Base-by-base conservation (phyloP, 2,888 invertebrate species). In the Drosophila parthenogenetica region DNA sequence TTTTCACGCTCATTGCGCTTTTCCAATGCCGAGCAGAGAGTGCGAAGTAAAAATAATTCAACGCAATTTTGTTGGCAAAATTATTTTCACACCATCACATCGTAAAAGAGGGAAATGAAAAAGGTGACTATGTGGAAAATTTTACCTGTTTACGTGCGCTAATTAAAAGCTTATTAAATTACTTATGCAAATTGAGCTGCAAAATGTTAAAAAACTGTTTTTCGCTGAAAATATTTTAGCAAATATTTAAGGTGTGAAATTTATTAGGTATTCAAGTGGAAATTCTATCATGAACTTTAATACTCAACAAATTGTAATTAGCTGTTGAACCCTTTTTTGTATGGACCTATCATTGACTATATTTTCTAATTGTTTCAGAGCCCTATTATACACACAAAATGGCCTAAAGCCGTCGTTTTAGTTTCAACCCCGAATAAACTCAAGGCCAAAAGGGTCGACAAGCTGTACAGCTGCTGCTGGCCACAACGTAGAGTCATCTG, bases 1-100 rank as follows among this genome's bases (percentile, higher is more conserved):
- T 69, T 62, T 57, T 48, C 11, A 25, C 43, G 22, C 42, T 48
- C 39, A 32, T 19, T 67, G 39, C 29, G 10, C 11, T 54, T 49
- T 54, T 25, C 35, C 76, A 72, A 66, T 80, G 77, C 39, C 77
- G 73, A 37, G 1, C 63, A 29, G 29, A 49, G 61, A 48, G 72
- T 79, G 77, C 46, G 65, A 77, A 77, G 65, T 70, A 13, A 35
- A 43, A 70, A 68, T 62, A 59, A 75, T 65, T 79, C 63, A 66
- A 50, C 73, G 66, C 39, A 49, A 53, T 39, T 77, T 64, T 60
- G 39, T 42, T 63, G 51, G 16, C 51, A 62, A 53, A 45, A 57
- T 35, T 32, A 54, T 71, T 77, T 69, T 76, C 72, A 63, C 77
- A 80, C 69, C 17, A 35, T 40, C 1, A 19, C 5, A 35, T n/a